Evolutionary conservation across 2,113 vertebrate species (phyloP), one percentile per base, ranked within the genome.

Genomic region (Plestiodon gilberti): DNA sequence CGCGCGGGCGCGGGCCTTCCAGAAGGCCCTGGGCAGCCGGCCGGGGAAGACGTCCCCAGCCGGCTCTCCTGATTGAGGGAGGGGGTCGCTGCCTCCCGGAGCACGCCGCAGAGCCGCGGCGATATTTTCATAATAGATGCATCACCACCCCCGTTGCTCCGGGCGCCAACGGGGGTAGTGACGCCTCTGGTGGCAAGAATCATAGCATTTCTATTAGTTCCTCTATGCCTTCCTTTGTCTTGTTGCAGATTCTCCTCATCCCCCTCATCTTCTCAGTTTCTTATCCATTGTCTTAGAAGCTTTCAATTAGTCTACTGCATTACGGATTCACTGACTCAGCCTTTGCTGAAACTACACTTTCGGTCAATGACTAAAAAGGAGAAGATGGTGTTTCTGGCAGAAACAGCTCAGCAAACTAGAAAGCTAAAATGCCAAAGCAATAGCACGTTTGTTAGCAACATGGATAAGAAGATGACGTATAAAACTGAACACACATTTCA

Each of bases 301-400:
- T 87, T 30, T 73, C 9, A 89, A 69, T 87, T 85, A 79, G 85
- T 33, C 35, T 83, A 33, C 87, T 73, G 57, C 22, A 40, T 73
- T 83, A 62, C 55, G 79, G 78, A 79, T 78, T 61, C 48, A 40
- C 80, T 64, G 75, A 77, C 76, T 81, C 70, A 87, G 82, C 30
- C 18, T 30, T 79, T 17, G 71, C 22, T 78, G 28, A 77, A 90
- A 20, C 25, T 91, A 65, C 20, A 30, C 17, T 79, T 87, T 77
- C 91, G 0, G 1, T 25, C 69, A 81, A 20, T 69, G 83, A 79
- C 20, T 84, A 74, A 84, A 35, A 85, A 48, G 43, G 43, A 48
- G 55, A 28, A 77, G 82, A 84, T 17, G 55, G 25, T 71, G 28
- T 14, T 79, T 85, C 69, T 89, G 78, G 81, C 88, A 87, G 77